These are phyloP conservation scores for Myotis vivesi DNA, from an alignment of 2,797 vertebrate genomes.

Conservation along the genomic window DNA sequence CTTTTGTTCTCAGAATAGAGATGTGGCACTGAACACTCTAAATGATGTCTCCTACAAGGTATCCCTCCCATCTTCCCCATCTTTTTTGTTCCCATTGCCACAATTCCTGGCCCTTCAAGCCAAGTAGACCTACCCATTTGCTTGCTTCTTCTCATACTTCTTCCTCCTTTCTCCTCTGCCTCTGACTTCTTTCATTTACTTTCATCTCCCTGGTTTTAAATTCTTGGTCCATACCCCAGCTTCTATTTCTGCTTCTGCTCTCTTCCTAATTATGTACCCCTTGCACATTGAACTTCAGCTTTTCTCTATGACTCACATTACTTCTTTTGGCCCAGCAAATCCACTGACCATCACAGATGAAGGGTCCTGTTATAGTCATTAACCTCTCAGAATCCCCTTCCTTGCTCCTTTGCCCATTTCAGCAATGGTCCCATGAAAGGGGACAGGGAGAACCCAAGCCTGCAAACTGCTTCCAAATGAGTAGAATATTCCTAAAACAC, in stretches of 20 bases:
- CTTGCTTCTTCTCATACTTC: neutral
- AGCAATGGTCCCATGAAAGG: neutral
- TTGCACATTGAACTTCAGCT: neutral
- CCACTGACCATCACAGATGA: neutral
- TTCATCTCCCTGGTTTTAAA: neutral
- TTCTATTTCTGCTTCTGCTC: neutral
- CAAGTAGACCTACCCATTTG: neutral
- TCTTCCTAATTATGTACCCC: neutral
- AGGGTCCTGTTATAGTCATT: neutral
- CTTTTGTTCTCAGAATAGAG: neutral
- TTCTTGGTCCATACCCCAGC: neutral
- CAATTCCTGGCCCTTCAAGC: neutral
- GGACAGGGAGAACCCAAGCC: neutral
- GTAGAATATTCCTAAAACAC: neutral
- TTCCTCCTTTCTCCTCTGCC: neutral
- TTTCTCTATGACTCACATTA: neutral
- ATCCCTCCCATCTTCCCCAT: neutral
- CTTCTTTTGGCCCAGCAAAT: conserved; percentile 11
- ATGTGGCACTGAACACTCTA: neutral
- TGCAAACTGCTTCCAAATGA: neutral
- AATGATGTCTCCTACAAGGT: neutral
- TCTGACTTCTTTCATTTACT: neutral
- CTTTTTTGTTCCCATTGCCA: neutral
- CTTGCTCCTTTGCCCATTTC: neutral
- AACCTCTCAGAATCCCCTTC: neutral